Base-by-base conservation (phyloP, 2,797 vertebrate species). In the Cephalopachus bancanus region DNA sequence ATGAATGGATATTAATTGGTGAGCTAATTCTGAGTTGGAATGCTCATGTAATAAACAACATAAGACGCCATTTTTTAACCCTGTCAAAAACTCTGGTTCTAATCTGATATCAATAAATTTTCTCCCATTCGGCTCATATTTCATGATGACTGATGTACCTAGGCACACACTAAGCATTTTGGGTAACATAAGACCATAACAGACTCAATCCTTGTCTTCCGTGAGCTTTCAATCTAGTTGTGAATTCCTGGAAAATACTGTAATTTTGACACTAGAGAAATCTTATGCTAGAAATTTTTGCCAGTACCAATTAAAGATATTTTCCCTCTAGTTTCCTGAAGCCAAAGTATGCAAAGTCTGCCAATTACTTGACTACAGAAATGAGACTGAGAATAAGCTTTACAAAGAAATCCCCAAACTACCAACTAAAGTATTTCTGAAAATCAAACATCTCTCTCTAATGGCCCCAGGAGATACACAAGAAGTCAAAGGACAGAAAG, bases 311-410 rank as follows among this genome's bases (percentile, higher is more conserved):
- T 78, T 95, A 95, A 89, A 97, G 37, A 75, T 91, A 86, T 87
- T 90, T 95, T 93, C 28, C 26, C 22, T 95, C 9, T 95, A 89
- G 28, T 92, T 96, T 93, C 19, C 30, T 92, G n/a, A 76, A 22
- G 74, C 91, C 72, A 76, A 87, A 86, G 30, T 78, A 65, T 65
- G 83, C 69, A 93, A 87, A 6, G 0, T 71, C 37, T 95, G 59
- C 30, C 93, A 94, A 97, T 91, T 75, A 96, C 62, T 75, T 95
- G 62, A 83, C 74, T 93, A 33, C 22, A 93, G 81, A 96, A 97
- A 90, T 79, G 3, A 94, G 44, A 93, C 92, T 67, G 91, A 85
- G 59, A 67, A 16, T 72, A 85, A 95, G 5, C 15, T 83, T 24
- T 85, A 17, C 26, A 90, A 95, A 72, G 1, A 94, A 91, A 87